Conservation (phyloP, 2,113 vertebrate genomes). For the Percina caprodes region DNA sequence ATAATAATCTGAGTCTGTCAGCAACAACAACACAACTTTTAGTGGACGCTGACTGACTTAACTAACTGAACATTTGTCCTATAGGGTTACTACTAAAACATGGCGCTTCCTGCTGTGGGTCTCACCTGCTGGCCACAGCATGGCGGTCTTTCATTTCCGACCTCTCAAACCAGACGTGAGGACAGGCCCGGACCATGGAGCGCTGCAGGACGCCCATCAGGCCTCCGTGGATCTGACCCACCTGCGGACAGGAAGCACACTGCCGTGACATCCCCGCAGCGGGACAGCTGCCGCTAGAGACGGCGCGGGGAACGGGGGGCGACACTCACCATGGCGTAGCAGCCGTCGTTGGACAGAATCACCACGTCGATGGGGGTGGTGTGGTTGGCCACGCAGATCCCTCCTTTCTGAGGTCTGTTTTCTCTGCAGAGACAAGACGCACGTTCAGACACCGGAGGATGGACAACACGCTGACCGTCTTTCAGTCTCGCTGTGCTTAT, state of each 20-base stretch:
- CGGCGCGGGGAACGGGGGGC: too few species aligned
- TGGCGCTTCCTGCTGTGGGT: not conserved
- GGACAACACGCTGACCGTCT: too few species aligned
- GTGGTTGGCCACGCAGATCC: slow-evolving; percentile 97
- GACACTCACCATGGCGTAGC: slow-evolving; percentile 94
- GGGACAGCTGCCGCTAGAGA: not conserved
- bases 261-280: not conserved
- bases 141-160: slow-evolving; percentile 95
- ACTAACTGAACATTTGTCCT: too few species aligned
- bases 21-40: too few species aligned
- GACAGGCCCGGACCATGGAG: slow-evolving; percentile 92
- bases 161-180: slow-evolving; percentile 97
- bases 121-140: slow-evolving; percentile 87
- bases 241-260: slow-evolving; percentile 78
- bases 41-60: too few species aligned
- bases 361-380: slow-evolving; percentile 95
- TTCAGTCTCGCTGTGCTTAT: too few species aligned
- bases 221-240: slow-evolving; percentile 94
- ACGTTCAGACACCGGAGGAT: too few species aligned
- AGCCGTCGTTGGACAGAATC: slow-evolving; percentile 94
- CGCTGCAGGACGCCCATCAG: slow-evolving; percentile 95
- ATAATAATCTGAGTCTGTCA: too few species aligned
- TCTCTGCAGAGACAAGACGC: slow-evolving; percentile 81
- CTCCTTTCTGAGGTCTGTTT: slow-evolving; percentile 93
- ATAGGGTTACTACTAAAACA: too few species aligned